A percentile compares a stretch with the other conserved stretches of the same genome.
Conservation (phyloP, 2,113 vertebrate species). For the Gallinago media region DNA sequence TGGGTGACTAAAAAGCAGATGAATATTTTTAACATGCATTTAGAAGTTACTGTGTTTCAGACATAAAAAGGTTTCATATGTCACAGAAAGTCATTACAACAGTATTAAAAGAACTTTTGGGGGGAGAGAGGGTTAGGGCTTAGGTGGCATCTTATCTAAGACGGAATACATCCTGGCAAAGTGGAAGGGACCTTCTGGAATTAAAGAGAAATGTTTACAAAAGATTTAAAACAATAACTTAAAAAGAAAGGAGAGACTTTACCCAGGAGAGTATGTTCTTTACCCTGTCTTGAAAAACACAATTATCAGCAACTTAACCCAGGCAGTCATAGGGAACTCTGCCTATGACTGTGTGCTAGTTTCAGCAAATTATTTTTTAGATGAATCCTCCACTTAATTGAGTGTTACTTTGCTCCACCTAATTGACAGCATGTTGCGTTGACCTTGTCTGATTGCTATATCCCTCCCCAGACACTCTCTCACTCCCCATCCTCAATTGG, state of each 20-base stretch:
- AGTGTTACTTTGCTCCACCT: neutral
- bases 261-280: neutral
- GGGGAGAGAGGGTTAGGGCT: neutral
- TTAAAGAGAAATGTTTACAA: neutral
- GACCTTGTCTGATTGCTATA: neutral
- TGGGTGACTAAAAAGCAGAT: neutral
- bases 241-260: neutral
- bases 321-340: neutral
- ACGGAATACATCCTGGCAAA: neutral
- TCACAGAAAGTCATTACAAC: neutral
- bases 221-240: neutral
- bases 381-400: neutral
- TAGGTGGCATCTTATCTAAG: neutral
- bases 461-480: neutral
- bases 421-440: neutral
- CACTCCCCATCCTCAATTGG: neutral
- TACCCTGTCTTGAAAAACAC: neutral
- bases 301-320: neutral
- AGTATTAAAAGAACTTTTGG: neutral
- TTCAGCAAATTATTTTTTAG: neutral
- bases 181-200: neutral
- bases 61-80: neutral
- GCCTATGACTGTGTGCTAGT: neutral
- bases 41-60: neutral
- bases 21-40: neutral